Base-by-base conservation (phyloP, 1,140 invertebrate genomes). In the Leptonema lineaticorne region DNA sequence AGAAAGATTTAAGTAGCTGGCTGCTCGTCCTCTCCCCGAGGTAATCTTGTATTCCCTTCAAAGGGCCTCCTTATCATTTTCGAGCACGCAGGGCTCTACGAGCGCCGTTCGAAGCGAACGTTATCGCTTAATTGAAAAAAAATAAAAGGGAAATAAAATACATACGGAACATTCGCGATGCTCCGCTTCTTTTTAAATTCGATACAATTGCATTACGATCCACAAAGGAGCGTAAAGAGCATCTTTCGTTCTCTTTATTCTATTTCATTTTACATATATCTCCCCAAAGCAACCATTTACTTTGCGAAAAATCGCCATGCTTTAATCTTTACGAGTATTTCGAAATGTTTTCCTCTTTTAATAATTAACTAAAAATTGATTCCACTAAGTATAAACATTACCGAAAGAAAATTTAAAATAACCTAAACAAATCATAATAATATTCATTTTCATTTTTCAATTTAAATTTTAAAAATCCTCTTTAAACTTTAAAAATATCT, bases 51-150 rank as follows among this genome's bases (percentile, higher is more conserved):
- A 69, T 69, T 65, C 68, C 62, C 50, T 69, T 69, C 68, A 69
- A 69, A 69, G 62, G 48, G 29, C 62, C 68, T 69, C 63, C 68
- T 69, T 69, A 69, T 69, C 68, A 69, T 69, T 69, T 65, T 65
- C 63, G 62, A 69, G 68, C 68, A 69, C 68, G 68, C 68, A 26
- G 63, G n/a, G n/a, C n/a, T 26, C 53, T 26, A 27, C 33, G 57
- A 41, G 30, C 45, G 64, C 37, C 68, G 62, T 69, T 69, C 41
- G 68, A 69, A 69, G 68, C 30, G 29, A 65, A 69, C 68, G 68
- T 69, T 69, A 69, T 69, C 68, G 62, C 68, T 69, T 69, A 69
- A 69, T 69, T 69, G 68, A 69, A 69, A 69, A 69, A 65, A 69
- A 64, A 63, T 30, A 30, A 48, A 41, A 22, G 53, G 56, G 62